phyloP scores from a whole-genome alignment of 2,888 invertebrate species.

The Sphaerophoria rueppellii region DNA sequence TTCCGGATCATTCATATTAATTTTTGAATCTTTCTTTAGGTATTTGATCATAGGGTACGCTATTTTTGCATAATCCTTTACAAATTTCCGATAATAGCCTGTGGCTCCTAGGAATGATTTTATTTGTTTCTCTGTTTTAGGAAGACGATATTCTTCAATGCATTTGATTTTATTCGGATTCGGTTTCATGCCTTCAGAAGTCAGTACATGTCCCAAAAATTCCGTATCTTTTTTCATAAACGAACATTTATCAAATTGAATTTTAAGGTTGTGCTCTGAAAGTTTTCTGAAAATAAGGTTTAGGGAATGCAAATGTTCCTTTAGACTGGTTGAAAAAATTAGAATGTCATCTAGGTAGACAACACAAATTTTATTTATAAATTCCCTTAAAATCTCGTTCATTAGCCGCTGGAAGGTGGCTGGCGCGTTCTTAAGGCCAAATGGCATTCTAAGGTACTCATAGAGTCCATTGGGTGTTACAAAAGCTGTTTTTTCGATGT shows the following conservation, averaged over 20 bases:
- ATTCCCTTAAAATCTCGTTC: conserved; percentile 41
- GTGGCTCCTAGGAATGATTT: conserved; percentile 31
- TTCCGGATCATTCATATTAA: background rate
- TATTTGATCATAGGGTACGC: background rate
- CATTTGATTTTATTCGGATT: conserved; percentile 5
- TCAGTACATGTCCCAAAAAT: conserved; percentile 18
- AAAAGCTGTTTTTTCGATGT: conserved; percentile 2
- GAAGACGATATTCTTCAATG: conserved; percentile 51
- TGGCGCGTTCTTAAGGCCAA: background rate
- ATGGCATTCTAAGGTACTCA: background rate
- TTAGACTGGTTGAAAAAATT: conserved; percentile 32
- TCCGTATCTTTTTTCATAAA: conserved; percentile 39
- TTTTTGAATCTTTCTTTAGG: background rate
- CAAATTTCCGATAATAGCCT: conserved; percentile 8
- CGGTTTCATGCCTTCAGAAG: conserved; percentile 56
- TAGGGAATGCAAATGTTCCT: conserved; percentile 34
- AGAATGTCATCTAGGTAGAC: conserved; percentile 52
- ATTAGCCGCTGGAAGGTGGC: background rate
- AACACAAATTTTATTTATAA: conserved; percentile 32
- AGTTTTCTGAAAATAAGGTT: conserved; percentile 36
- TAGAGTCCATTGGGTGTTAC: background rate
- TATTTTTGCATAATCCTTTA: background rate
- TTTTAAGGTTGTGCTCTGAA: background rate
- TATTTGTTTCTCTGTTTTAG: conserved; percentile 82
- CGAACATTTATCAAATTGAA: conserved; percentile 21